Evolutionary conservation across 1,140 invertebrate species (phyloP).

Genomic region (Drosophila takahashii): DNA sequence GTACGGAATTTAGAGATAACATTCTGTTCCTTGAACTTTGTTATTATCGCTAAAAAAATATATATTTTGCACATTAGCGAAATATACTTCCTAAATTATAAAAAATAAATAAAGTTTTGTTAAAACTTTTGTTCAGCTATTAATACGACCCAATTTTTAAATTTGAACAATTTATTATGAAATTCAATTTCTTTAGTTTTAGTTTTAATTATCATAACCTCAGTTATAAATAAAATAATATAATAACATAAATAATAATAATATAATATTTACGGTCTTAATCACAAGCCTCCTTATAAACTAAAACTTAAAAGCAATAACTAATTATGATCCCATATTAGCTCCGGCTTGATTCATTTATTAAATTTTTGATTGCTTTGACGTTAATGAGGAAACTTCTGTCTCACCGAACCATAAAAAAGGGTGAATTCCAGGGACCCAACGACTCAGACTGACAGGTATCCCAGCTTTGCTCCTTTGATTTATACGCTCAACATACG

Average conservation of each 20-base stretch:
- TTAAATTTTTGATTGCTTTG: slow-evolving; percentile 20
- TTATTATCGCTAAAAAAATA: neutral
- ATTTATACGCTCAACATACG: slow-evolving; percentile 65
- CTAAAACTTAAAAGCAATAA: neutral
- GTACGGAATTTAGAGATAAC: neutral
- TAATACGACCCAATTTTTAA: too few species aligned
- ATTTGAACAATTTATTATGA: too few species aligned
- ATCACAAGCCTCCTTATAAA: neutral
- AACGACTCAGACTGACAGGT: slow-evolving; percentile 18
- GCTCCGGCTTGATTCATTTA: slow-evolving; percentile 1
- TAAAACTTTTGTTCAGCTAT: too few species aligned
- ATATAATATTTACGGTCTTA: too few species aligned
- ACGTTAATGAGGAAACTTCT: slow-evolving; percentile 29
- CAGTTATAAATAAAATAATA: too few species aligned
- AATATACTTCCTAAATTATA: too few species aligned
- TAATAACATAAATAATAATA: too few species aligned
- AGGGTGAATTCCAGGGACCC: neutral
- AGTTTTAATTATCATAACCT: too few species aligned
- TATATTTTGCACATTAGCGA: too few species aligned
- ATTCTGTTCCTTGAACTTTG: neutral
- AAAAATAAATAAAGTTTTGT: too few species aligned
- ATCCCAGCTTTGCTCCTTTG: slow-evolving; percentile 44
- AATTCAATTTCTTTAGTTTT: too few species aligned
- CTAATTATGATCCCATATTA: slow-evolving; percentile 7
- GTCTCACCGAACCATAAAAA: slow-evolving; percentile 7